phyloP scores from a whole-genome alignment of 2,888 invertebrate species.

The Callyntrura guangdongensis region DNA sequence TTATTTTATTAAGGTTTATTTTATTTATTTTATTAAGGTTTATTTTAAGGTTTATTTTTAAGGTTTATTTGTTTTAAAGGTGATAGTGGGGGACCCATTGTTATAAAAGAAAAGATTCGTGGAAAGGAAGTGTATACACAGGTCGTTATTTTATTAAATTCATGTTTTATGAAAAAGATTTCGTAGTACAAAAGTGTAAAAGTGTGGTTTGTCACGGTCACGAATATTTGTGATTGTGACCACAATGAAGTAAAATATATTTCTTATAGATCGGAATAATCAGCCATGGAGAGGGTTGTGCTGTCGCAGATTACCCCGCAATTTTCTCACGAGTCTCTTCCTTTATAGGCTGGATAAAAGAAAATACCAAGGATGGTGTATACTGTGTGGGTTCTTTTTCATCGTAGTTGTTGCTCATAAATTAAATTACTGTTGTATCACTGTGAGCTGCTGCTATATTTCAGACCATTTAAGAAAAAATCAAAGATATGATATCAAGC shows the following conservation, averaged over 20 bases:
- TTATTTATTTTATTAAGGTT: no score
- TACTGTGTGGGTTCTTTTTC: slow-evolving; percentile 74
- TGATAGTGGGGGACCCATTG: slow-evolving; percentile 76
- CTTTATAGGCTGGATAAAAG: slow-evolving; percentile 73
- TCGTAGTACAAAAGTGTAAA: no score
- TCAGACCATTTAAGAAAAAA: neutral
- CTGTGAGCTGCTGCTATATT: neutral
- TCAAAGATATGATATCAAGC: no score
- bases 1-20: no score
- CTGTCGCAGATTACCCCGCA: slow-evolving; percentile 64
- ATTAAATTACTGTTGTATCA: neutral
- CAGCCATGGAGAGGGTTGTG: slow-evolving; percentile 77
- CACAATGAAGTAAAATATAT: no score
- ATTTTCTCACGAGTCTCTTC: slow-evolving; percentile 72
- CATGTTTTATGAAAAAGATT: no score
- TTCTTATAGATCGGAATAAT: slow-evolving; percentile 79
- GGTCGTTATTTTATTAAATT: slow-evolving; percentile 34
- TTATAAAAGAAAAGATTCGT: slow-evolving; percentile 20
- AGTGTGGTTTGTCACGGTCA: no score
- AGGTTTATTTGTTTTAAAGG: no score
- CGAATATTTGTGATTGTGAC: no score
- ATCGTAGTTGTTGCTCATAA: slow-evolving; percentile 2
- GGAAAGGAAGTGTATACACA: slow-evolving; percentile 51
- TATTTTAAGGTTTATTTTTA: no score
- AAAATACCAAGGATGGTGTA: slow-evolving; percentile 71